Conservation (phyloP, 2,797 vertebrate genomes). For the Carcharodon carcharias region DNA sequence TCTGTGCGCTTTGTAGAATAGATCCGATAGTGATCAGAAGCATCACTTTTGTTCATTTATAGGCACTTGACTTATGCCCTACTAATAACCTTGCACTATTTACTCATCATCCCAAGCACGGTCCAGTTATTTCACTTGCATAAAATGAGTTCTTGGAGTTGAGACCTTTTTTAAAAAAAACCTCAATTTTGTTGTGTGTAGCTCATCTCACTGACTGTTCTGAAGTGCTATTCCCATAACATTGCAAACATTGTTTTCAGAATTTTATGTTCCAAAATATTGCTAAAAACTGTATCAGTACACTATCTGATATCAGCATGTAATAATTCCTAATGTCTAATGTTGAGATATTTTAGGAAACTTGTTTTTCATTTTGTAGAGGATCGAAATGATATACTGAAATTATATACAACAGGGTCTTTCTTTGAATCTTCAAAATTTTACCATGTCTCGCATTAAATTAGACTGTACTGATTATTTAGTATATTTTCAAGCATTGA, state of each 20-base stretch:
- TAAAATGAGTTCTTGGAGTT: neutral
- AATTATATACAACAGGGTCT: neutral
- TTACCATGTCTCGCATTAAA: neutral
- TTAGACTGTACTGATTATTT: slow-evolving; percentile 42
- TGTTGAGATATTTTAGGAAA: neutral
- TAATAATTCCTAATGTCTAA: neutral
- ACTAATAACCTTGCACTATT: neutral
- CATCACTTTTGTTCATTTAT: neutral
- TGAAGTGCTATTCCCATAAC: neutral
- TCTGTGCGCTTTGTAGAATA: neutral
- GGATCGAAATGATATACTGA: neutral
- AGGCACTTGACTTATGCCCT: neutral
- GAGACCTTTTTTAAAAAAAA: neutral
- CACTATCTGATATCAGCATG: neutral
- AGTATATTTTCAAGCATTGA: slow-evolving; percentile 45
- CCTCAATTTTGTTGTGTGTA: neutral
- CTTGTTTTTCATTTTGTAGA: neutral
- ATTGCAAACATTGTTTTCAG: neutral
- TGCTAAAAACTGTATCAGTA: neutral
- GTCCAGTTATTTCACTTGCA: neutral
- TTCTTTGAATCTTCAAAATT: neutral
- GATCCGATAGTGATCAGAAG: neutral
- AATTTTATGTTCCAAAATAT: neutral
- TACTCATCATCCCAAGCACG: neutral
- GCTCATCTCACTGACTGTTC: neutral